A percentile compares a stretch with the other conserved stretches of the same genome.
Evolutionary conservation across 2,113 vertebrate species (phyloP).

Genomic region (Elachura formosa): DNA sequence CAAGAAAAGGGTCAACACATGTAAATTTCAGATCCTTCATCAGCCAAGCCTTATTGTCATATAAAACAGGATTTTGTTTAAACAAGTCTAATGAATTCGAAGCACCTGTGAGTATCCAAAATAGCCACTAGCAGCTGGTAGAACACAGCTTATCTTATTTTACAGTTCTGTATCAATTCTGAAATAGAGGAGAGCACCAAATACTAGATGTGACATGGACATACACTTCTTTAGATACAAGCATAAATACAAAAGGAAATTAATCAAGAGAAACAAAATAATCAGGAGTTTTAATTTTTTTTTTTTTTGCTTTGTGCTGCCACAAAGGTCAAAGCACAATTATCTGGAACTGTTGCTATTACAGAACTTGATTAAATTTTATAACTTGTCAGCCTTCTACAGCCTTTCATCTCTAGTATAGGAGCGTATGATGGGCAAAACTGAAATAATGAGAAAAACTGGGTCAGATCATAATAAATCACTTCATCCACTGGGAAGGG

Average conservation of each 20-base stretch:
- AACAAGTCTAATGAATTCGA: neutral
- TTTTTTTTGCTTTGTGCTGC: neutral
- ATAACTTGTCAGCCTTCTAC: neutral
- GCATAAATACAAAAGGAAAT: neutral
- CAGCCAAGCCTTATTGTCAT: neutral
- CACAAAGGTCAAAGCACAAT: neutral
- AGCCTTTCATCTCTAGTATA: neutral
- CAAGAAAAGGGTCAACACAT: neutral
- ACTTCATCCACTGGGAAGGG: neutral
- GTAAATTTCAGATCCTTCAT: neutral
- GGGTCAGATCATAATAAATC: neutral
- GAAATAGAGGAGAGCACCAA: neutral
- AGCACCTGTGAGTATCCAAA: neutral
- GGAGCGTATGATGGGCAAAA: neutral
- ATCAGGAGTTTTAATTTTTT: neutral
- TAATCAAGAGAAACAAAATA: neutral
- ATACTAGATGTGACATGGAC: neutral
- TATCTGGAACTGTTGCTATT: neutral
- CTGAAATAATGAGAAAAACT: neutral
- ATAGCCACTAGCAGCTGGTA: neutral
- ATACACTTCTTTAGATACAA: neutral
- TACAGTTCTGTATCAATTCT: neutral
- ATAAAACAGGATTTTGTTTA: neutral
- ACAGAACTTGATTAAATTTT: conserved; percentile 2
- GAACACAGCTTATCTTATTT: neutral